Base-by-base conservation (phyloP, 2,113 vertebrate genomes). In the Typhlomys cinereus region DNA sequence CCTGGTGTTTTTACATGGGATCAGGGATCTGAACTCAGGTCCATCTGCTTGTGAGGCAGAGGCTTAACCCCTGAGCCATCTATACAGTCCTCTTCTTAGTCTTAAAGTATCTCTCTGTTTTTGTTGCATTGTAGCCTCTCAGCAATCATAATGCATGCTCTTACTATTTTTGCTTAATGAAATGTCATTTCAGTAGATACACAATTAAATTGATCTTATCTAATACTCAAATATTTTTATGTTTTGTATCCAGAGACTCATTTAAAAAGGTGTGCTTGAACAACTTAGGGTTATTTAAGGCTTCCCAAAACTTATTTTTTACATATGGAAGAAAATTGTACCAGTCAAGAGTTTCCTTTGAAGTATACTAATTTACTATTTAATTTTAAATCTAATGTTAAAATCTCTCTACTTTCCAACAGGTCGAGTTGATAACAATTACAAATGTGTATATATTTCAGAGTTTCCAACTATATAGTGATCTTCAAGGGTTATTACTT, bases 351-450 rank as follows among this genome's bases (percentile, higher is more conserved):
- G 41, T 75, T 85, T 73, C 23, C 44, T 88, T 93, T 88, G 48
- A 75, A 62, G 80, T 92, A 80, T 0, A 75, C 67, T 91, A 48
- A 78, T 83, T 78, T 59, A 66, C 14, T 61, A 62, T 27, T 90
- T 20, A 1, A 92, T 75, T 96, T 94, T 83, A 84, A 90, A 74
- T 10, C 79, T 21, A 81, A 82, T n/a, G 80, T 84, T 93, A 59
- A 25, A 71, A 27, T 76, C 12, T 17, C 36, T 92, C 1, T 81
- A 34, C 25, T 83, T 18, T 84, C 34, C 4, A 82, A 9, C 9
- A 66, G 20, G 36, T 85, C 34, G 59, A 2, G 17, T 75, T 95
- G 62, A 62, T 69, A 78, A 44, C 50, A 82, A 74, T 39, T 48
- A 75, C 34, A 75, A 80, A 29, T 66, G 0, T 73, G 27, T 39